Evolutionary conservation across 2,888 invertebrate species (phyloP), one percentile per base, ranked within the genome.

Genomic region (Leuctra nigra): DNA sequence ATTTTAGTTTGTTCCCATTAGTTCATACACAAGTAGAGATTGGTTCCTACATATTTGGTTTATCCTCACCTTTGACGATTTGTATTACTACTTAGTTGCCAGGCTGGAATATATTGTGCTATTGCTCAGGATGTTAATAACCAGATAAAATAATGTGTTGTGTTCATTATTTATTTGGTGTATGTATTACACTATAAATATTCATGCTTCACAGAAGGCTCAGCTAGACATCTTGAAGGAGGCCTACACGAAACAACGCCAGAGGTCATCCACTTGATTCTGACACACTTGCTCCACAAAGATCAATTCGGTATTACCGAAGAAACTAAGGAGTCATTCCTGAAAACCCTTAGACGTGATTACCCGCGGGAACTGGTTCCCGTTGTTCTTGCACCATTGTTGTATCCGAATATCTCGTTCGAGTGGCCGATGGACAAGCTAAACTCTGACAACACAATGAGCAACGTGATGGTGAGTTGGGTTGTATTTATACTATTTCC

Each of bases 161-260:
- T n/a, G n/a, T n/a, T n/a, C n/a, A n/a, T n/a, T n/a, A n/a, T n/a
- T n/a, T n/a, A n/a, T n/a, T n/a, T n/a, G n/a, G n/a, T n/a, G n/a
- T n/a, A n/a, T n/a, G n/a, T n/a, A n/a, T n/a, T n/a, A n/a, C n/a
- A n/a, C n/a, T n/a, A n/a, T n/a, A n/a, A n/a, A n/a, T n/a, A n/a
- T n/a, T n/a, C n/a, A n/a, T n/a, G 4, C 47, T 65, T 68, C 66
- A 64, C 75, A 74, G 84, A 85, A 64, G 81, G 78, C 61, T 81
- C 79, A 64, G 79, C 82, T 66, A 82, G 83, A 67, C 79, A 78
- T 62, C 82, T 81, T 71, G 87, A 87, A 70, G 88, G 87, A 65
- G 91, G 91, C 64, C 81, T 95, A 67, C 89, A 91, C 80, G 93
- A 94, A 77, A 86, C 90, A 66, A 86, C 89, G 61, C 87, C 92